phyloP scores from a whole-genome alignment of 2,888 invertebrate genomes.

The Mesochorus sp. region DNA sequence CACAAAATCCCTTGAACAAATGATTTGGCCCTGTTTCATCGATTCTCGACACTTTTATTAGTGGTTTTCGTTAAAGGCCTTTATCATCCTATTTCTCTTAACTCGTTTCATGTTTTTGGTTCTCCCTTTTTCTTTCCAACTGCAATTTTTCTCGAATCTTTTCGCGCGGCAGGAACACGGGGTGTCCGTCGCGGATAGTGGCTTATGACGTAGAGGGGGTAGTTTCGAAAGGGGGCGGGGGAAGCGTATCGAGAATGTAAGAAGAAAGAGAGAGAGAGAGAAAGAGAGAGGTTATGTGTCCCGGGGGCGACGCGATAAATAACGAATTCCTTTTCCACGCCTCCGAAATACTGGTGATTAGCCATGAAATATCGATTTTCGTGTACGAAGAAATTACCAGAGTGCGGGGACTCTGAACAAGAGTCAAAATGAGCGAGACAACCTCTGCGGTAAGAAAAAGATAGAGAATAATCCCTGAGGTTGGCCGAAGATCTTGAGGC shows the following conservation, averaged over 20 bases:
- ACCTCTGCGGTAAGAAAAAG: too few relatives aligned
- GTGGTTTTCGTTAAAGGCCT: constrained; percentile 19
- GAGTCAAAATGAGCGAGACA: constrained; percentile 64
- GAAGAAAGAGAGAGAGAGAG: constrained; percentile 11
- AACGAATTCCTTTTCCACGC: constrained; percentile 82
- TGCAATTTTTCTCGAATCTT: constrained; percentile 26
- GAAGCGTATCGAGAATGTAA: not conserved
- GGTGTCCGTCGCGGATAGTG: constrained; percentile 18
- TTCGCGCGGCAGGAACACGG: constrained; percentile 19
- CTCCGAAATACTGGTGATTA: constrained; percentile 82
- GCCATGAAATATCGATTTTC: constrained; percentile 82
- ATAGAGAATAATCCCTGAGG: constrained; percentile 23
- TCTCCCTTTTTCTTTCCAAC: constrained; percentile 7
- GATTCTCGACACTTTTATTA: constrained; percentile 32
- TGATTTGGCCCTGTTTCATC: constrained; percentile 1
- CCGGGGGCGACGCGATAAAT: constrained; percentile 81
- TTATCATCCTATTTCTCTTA: constrained; percentile 12
- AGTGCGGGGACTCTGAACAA: constrained; percentile 60
- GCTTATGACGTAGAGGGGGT: constrained; percentile 31
- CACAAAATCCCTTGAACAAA: not conserved
- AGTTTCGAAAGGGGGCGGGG: constrained; percentile 8
- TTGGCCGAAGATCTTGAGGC: constrained; percentile 39
- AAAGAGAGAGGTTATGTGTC: constrained; percentile 53
- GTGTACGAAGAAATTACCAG: constrained; percentile 78
- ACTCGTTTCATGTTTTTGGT: constrained; percentile 24